Percentiles rank a stretch among this genome's conserved stretches.
Conservation (phyloP, 2,888 invertebrate species). For the Fragum fragum region DNA sequence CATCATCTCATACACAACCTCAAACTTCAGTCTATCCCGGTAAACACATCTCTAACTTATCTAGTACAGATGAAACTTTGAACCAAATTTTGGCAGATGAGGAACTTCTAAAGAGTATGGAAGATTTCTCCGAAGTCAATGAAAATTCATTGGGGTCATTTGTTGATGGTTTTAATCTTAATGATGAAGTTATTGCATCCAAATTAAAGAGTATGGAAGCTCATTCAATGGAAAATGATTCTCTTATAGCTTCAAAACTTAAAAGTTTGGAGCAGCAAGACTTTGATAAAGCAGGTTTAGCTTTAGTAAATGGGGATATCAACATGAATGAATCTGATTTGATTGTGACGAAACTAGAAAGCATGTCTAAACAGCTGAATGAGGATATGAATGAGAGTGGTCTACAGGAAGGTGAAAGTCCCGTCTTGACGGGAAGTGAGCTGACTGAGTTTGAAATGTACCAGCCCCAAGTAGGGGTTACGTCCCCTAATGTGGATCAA, state of each 20-base stretch:
- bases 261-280: constrained; percentile 3
- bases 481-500: neutral
- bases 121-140: neutral
- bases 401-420: neutral
- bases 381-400: neutral
- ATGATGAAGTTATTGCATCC: constrained; percentile 15
- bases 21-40: neutral
- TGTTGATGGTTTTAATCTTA: constrained; percentile 8
- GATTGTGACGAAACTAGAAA: neutral
- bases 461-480: neutral
- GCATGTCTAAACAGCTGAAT: constrained; percentile 5
- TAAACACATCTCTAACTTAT: constrained; percentile 3
- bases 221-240: constrained; percentile 4
- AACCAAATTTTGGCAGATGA: neutral
- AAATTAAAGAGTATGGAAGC: constrained; percentile 23
- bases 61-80: neutral
- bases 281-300: neutral
- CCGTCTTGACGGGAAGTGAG: neutral
- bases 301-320: neutral
- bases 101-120: constrained; percentile 12
- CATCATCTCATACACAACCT: neutral
- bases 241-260: constrained; percentile 11
- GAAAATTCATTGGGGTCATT: neutral
- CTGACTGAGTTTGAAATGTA: constrained; percentile 20
- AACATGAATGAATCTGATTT: neutral